Conservation (phyloP, 1,140 invertebrate genomes). For the Leguminivora glycinivorella region DNA sequence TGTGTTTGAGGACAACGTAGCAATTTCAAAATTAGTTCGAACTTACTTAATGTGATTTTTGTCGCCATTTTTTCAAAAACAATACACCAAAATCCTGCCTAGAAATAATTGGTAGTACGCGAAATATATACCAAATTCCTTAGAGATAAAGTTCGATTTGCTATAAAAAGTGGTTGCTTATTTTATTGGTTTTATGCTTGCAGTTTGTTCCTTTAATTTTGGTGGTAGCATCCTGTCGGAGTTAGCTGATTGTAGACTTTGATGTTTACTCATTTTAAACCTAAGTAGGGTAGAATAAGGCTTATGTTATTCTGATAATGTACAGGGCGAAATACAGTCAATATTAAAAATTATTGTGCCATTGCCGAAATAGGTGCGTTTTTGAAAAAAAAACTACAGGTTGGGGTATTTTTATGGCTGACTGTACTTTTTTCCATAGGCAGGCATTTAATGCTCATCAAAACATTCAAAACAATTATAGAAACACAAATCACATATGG, state of each 20-base stretch:
- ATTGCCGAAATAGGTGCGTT: too few species aligned
- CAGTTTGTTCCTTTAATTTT: neutral
- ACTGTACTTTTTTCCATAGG: too few species aligned
- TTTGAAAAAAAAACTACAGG: too few species aligned
- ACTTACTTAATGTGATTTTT: neutral
- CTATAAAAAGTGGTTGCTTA: neutral
- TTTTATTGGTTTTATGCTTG: neutral
- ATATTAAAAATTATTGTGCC: too few species aligned
- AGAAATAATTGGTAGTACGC: neutral
- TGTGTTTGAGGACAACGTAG: neutral
- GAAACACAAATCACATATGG: too few species aligned
- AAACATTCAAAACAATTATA: too few species aligned
- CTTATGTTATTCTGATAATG: too few species aligned
- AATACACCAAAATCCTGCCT: neutral
- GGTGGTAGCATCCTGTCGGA: conserved; percentile 8
- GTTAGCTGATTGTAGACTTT: neutral
- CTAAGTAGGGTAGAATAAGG: neutral
- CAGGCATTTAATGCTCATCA: too few species aligned
- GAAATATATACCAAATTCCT: neutral
- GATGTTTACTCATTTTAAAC: neutral
- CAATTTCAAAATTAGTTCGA: neutral
- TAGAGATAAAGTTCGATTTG: neutral
- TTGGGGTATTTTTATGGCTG: too few species aligned
- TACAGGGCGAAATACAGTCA: too few species aligned
- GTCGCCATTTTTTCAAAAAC: neutral